Evolutionary conservation across 2,797 vertebrate genomes (phyloP).

Genomic region (Parambassis ranga): DNA sequence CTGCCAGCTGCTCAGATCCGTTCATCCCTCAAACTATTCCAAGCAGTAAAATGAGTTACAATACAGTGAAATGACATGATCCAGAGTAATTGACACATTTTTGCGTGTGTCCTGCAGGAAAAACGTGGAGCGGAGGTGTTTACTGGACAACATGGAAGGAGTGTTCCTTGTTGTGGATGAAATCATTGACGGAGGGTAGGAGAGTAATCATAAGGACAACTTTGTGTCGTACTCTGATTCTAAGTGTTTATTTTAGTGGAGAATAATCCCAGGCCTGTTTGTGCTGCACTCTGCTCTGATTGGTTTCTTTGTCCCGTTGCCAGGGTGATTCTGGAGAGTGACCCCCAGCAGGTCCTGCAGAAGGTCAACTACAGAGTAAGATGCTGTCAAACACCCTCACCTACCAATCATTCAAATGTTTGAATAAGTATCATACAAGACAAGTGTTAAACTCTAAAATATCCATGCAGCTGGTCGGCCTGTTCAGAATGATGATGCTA

Average conservation of each 20-base stretch:
- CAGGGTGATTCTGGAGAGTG: constrained; percentile 93
- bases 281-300: not conserved
- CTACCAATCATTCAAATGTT: not conserved
- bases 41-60: not conserved
- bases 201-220: too few species aligned
- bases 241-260: too few species aligned
- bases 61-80: too few species aligned
- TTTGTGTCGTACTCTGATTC: too few species aligned
- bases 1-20: too few species aligned
- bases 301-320: constrained; percentile 35
- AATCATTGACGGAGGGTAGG: constrained; percentile 88
- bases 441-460: not conserved
- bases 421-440: not conserved
- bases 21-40: too few species aligned
- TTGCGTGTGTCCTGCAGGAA: constrained; percentile 76
- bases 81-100: not conserved
- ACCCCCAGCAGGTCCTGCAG: constrained; percentile 91
- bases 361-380: constrained; percentile 92
- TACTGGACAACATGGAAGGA: constrained; percentile 92
- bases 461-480: constrained; percentile 1
- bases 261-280: not conserved
- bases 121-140: constrained; percentile 87
- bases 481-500: not conserved
- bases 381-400: not conserved
- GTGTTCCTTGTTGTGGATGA: constrained; percentile 91